A percentile compares a stretch with the other conserved stretches of the same genome.
These are phyloP conservation scores for Apotomis turbidana DNA, from an alignment of 2,888 invertebrate species.

Conservation along the genomic window DNA sequence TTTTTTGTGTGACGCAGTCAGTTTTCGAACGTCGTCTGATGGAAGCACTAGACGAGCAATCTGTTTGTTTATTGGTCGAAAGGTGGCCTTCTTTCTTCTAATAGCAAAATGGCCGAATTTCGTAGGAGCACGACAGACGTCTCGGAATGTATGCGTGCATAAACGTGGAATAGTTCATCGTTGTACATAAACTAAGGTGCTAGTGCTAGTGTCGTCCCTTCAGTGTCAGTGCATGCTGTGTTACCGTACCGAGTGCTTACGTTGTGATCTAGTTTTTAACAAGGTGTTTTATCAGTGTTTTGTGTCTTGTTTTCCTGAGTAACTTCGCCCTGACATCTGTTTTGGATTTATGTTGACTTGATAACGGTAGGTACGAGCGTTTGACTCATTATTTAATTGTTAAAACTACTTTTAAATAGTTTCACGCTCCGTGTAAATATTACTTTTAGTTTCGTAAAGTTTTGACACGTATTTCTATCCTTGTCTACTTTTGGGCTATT, in stretches of 20 bases:
- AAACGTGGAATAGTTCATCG: slow-evolving; percentile 60
- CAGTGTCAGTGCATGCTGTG: slow-evolving; percentile 69
- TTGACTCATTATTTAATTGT: slow-evolving; percentile 18
- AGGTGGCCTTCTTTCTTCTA: slow-evolving; percentile 56
- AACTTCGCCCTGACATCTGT: slow-evolving; percentile 66
- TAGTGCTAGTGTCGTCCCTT: slow-evolving; percentile 61
- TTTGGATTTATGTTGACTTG: slow-evolving; percentile 82
- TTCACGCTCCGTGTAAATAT: slow-evolving; percentile 61
- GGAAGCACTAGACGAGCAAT: slow-evolving; percentile 40
- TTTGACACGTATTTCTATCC: slow-evolving; percentile 67
- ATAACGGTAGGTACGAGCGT: slow-evolving; percentile 67
- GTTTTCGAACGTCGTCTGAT: slow-evolving; percentile 36
- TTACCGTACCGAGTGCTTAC: slow-evolving; percentile 60
- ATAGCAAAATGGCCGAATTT: slow-evolving; percentile 77
- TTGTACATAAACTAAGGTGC: slow-evolving; percentile 72
- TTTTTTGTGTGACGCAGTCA: slow-evolving; percentile 33
- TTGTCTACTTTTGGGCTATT: slow-evolving; percentile 27
- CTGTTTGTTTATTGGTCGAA: slow-evolving; percentile 52
- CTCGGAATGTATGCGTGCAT: slow-evolving; percentile 60
- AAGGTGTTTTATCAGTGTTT: slow-evolving; percentile 73
- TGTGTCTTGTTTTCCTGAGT: slow-evolving; percentile 76
- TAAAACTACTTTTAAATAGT: slow-evolving; percentile 45
- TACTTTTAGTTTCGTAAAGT: slow-evolving; percentile 65
- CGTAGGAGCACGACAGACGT: slow-evolving; percentile 75
- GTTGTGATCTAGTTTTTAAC: slow-evolving; percentile 58